Evolutionary conservation across 2,888 invertebrate genomes (phyloP).

Genomic region (Norana najaformis): DNA sequence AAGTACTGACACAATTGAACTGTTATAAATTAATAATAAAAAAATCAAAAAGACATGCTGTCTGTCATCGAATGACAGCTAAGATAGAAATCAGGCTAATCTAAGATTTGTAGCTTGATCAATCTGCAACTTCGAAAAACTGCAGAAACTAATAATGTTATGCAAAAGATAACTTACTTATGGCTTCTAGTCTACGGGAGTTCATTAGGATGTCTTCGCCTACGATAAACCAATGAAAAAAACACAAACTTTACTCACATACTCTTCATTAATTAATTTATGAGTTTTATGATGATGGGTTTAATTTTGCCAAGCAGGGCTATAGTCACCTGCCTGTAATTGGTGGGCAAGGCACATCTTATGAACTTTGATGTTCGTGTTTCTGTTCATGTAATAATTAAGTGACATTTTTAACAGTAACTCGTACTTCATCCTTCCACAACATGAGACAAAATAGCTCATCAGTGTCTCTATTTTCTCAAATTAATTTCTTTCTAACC

Average conservation of each 20-base stretch:
- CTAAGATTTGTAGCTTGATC: background rate
- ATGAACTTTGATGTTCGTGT: background rate
- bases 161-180: slow-evolving; percentile 9
- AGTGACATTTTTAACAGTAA: background rate
- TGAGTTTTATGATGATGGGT: background rate
- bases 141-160: slow-evolving; percentile 9
- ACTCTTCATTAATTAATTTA: background rate
- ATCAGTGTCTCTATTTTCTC: too few species aligned
- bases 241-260: background rate
- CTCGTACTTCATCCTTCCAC: background rate
- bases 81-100: background rate
- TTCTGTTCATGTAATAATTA: background rate
- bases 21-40: background rate
- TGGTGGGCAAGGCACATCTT: background rate
- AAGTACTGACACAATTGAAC: background rate
- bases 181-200: background rate
- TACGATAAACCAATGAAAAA: background rate
- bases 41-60: background rate
- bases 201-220: slow-evolving; percentile 1
- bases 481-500: too few species aligned
- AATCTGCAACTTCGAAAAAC: background rate
- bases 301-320: background rate
- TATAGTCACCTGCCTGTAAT: background rate
- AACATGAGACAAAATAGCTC: too few species aligned
- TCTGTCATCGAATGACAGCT: background rate